Conservation (phyloP, 2,888 invertebrate species). For the Uropetala carovei region DNA sequence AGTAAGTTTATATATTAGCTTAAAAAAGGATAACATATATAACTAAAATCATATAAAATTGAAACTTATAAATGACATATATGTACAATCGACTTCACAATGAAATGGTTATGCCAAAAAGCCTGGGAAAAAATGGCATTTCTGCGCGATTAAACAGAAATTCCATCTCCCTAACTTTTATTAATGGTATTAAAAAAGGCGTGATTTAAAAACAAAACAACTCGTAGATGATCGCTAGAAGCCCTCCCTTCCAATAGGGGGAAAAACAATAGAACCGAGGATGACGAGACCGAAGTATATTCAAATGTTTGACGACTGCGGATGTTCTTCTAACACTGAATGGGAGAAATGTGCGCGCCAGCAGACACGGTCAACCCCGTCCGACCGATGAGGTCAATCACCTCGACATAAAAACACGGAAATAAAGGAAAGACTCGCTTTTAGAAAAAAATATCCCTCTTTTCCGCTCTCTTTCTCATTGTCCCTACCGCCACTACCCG, state of each 20-base stretch:
- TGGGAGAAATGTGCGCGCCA: conserved; percentile 27
- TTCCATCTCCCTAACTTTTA: no score
- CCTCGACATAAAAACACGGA: conserved; percentile 60
- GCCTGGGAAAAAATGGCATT: no score
- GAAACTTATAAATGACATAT: no score
- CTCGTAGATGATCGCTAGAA: background rate
- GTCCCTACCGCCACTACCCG: background rate
- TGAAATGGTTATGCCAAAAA: no score
- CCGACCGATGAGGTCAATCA: conserved; percentile 23
- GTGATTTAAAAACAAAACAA: no score
- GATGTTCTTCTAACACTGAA: background rate
- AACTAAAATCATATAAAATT: no score
- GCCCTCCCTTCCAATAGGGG: background rate
- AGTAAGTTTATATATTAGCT: no score
- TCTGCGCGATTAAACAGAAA: no score
- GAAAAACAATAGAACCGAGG: background rate
- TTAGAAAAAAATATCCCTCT: background rate
- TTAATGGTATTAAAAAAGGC: no score
- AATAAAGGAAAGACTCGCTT: conserved; percentile 14
- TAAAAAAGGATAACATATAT: no score
- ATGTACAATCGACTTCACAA: no score
- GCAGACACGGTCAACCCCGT: conserved; percentile 33
- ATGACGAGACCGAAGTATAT: background rate
- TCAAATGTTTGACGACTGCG: background rate
- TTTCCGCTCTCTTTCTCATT: background rate